Conservation (phyloP, 2,888 invertebrate species). For the Idaea straminata region DNA sequence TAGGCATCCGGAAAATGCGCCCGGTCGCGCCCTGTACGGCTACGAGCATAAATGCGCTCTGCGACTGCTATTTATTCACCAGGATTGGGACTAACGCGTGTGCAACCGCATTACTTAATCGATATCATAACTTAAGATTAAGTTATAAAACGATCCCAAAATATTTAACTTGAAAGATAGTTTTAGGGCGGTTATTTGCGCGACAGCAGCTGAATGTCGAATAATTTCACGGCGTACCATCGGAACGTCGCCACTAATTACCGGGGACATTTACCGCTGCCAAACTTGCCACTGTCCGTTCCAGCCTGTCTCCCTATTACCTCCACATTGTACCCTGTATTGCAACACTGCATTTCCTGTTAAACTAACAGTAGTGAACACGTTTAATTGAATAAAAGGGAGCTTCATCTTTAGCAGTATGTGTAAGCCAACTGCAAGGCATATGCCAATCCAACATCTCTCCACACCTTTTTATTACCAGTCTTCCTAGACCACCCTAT, state of each 20-base stretch:
- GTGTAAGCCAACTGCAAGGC: no score
- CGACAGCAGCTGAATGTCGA: slow-evolving; percentile 54
- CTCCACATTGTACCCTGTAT: slow-evolving; percentile 33
- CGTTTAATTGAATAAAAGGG: slow-evolving; percentile 6
- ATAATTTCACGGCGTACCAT: slow-evolving; percentile 67
- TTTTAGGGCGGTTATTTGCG: slow-evolving; percentile 49
- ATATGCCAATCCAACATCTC: no score
- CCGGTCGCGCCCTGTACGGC: no score
- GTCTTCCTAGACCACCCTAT: no score
- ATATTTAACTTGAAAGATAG: slow-evolving; percentile 8
- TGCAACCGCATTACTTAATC: background rate
- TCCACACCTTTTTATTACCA: no score
- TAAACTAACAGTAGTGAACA: slow-evolving; percentile 4
- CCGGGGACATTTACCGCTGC: slow-evolving; percentile 67
- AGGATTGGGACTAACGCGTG: no score
- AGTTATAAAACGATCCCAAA: background rate
- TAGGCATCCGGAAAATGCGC: no score
- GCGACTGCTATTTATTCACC: no score
- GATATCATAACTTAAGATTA: background rate
- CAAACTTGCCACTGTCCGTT: slow-evolving; percentile 60
- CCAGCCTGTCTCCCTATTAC: slow-evolving; percentile 37
- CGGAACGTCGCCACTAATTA: slow-evolving; percentile 68
- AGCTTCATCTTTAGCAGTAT: background rate
- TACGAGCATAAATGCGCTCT: no score
- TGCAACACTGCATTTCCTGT: slow-evolving; percentile 35